phyloP scores from a whole-genome alignment of 2,113 vertebrate genomes.

The Orientallactaga bullata region DNA sequence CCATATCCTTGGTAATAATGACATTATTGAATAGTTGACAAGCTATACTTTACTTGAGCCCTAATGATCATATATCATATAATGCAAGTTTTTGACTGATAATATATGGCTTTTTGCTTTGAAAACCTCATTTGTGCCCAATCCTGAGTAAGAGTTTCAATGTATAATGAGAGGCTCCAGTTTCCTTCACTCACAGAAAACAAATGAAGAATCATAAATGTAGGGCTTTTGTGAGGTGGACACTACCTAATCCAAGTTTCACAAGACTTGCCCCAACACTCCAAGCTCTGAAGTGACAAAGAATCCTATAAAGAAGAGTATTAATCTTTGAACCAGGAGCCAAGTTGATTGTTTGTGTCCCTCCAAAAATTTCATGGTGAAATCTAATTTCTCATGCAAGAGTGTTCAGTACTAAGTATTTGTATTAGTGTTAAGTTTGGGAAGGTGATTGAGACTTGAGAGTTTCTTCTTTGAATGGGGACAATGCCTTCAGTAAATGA shows the following conservation, averaged over 20 bases:
- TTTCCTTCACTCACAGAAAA: neutral
- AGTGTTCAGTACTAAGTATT: neutral
- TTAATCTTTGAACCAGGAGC: neutral
- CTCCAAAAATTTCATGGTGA: neutral
- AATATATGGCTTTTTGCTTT: neutral
- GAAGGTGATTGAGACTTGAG: no score
- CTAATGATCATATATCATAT: neutral
- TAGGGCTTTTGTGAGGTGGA: neutral
- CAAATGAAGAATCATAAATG: neutral
- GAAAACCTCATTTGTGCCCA: neutral
- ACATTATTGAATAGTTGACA: neutral
- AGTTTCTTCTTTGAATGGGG: neutral
- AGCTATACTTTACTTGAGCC: neutral
- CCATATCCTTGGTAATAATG: neutral
- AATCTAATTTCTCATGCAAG: neutral
- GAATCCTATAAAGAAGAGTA: neutral
- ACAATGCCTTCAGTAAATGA: neutral
- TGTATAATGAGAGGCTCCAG: neutral
- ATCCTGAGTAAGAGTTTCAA: neutral
- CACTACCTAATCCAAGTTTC: neutral
- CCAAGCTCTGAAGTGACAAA: neutral
- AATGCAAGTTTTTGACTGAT: neutral
- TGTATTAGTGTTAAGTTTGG: no score
- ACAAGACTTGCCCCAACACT: rapidly evolving
- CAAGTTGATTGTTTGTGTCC: neutral